Evolutionary conservation across 2,797 vertebrate species (phyloP).

Genomic region (Galago senegalensis): DNA sequence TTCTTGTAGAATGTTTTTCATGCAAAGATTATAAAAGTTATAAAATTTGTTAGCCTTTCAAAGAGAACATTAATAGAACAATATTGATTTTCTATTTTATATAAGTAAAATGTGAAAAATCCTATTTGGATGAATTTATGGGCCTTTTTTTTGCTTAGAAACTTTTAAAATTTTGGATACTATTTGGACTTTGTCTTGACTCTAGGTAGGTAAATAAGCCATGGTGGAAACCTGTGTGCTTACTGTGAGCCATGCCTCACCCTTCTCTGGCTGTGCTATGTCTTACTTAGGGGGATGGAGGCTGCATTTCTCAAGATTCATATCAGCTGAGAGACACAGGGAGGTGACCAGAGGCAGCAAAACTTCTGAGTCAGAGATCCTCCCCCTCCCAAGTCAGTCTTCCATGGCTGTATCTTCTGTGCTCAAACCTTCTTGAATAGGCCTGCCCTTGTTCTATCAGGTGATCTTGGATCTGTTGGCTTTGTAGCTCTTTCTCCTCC

Average conservation of each 20-base stretch:
- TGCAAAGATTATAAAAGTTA: background rate
- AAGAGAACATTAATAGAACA: background rate
- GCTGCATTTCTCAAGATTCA: background rate
- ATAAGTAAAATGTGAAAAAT: constrained; percentile 39
- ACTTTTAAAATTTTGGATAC: background rate
- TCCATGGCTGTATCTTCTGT: background rate
- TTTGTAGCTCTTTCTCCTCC: background rate
- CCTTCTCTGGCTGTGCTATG: background rate
- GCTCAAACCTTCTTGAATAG: background rate
- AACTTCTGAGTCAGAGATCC: background rate
- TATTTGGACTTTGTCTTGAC: background rate
- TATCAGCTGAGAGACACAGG: background rate
- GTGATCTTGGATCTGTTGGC: background rate
- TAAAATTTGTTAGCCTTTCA: constrained; percentile 19
- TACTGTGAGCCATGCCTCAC: background rate
- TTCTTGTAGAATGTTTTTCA: constrained; percentile 22
- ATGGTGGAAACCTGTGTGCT: background rate
- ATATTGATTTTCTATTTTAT: constrained; percentile 25
- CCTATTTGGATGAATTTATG: background rate
- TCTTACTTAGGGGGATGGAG: background rate
- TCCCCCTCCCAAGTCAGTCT: too few relatives aligned
- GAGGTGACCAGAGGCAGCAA: background rate
- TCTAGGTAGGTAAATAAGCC: background rate
- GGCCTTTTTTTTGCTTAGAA: constrained; percentile 30
- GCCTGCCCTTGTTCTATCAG: background rate